Conservation (phyloP, 2,113 vertebrate genomes). For the Oncorhynchus masou region DNA sequence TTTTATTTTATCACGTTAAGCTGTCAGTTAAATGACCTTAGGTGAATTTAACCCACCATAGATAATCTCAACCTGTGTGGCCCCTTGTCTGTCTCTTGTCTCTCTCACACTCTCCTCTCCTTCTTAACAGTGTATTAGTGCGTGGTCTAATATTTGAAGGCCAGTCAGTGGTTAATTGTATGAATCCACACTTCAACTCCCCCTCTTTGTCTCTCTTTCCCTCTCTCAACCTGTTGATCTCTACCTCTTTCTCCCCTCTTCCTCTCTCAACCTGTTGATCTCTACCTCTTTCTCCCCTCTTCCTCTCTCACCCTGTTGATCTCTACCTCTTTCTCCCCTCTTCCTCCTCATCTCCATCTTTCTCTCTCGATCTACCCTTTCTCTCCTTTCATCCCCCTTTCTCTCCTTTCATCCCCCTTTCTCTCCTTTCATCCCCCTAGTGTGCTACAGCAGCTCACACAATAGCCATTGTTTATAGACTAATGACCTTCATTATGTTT, state of each 20-base stretch:
- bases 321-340: background rate
- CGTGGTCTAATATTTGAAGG: conserved; percentile 9
- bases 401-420: background rate
- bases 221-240: too few relatives aligned
- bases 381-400: too few relatives aligned
- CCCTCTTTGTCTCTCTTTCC: too few relatives aligned
- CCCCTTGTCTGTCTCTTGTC: background rate
- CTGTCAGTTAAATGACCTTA: too few relatives aligned
- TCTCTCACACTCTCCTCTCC: background rate
- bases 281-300: too few relatives aligned
- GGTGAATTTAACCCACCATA: too few relatives aligned
- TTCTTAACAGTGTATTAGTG: background rate
- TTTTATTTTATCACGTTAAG: too few relatives aligned
- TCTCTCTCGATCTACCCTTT: too few relatives aligned
- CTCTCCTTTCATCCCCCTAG: background rate
- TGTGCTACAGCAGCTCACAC: conserved; percentile 3
- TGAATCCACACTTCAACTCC: background rate
- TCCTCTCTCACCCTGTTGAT: too few relatives aligned
- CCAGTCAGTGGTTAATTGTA: conserved; percentile 44
- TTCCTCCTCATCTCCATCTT: background rate
- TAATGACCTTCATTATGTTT: conserved; percentile 45
- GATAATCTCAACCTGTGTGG: too few relatives aligned
- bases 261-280: too few relatives aligned
- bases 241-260: too few relatives aligned
- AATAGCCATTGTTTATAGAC: conserved; percentile 34